Evolutionary conservation across 1,140 invertebrate species (phyloP), one percentile per base, ranked within the genome.

Genomic region (Asobara japonica): DNA sequence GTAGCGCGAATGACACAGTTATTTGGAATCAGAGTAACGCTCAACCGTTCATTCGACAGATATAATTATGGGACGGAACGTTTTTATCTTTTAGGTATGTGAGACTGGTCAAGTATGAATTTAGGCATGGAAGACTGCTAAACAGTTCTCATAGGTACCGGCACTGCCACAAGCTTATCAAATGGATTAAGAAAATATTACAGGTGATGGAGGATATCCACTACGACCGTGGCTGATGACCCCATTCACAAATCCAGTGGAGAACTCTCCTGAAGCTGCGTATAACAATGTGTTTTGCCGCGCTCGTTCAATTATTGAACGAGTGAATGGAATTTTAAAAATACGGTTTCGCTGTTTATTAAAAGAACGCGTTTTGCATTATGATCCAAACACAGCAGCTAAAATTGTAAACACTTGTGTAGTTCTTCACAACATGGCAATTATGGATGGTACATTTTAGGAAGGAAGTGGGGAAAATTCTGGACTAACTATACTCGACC

Each of bases 401-500:
- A 79, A 82, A 71, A 86, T 87, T 25, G 83, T 83, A 38, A 84
- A 85, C 74, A 79, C 84, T 31, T 86, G 84, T 78, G 79, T 80
- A n/a, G 75, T 86, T 0, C 71, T 86, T 18, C 84, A 80, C 76
- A 88, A 71, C 29, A 71, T 71, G 62, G 29, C 48, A 20, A 61
- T 69, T 22, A 18, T 31, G 10, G 62, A 38, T 31, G 16, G 29
- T 1, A n/a, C 56, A 10, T n/a, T 13, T 16, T 13, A 65, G 13
- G 10, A 8, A 13, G 11, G 10, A 41, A n/a, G 11, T 13, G 11
- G n/a, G n/a, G 11, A 41, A 13, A 11, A 41, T 13, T n/a, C 36
- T 3, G 10, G n/a, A 3, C 10, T 41, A 11, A 41, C 10, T n/a
- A 4, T 13, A 2, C 11, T 13, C 10, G 4, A 33, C 5, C 11